Base-by-base conservation (phyloP, 2,888 invertebrate species). In the Cheilosia scutellata region DNA sequence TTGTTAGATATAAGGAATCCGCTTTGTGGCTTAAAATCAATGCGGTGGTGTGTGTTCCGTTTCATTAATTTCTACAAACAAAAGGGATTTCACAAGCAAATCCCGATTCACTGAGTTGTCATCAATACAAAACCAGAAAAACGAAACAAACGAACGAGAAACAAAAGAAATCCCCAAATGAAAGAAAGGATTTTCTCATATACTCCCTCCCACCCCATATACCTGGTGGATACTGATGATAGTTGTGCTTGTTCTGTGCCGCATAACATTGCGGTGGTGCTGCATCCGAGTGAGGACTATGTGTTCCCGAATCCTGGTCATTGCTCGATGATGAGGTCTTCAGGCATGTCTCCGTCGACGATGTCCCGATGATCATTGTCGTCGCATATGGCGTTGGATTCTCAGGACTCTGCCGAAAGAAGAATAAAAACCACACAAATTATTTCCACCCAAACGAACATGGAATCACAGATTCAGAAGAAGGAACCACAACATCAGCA, bases 341-440 rank as follows among this genome's bases (percentile, higher is more conserved):
- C 84, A 92, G 90, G 89, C 92, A 91, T 29, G 91, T 92, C 66
- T 92, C 93, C 13, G 90, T 91, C 5, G 93, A 93, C 5, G 92
- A 91, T 55, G 91, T 91, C 44, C 92, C 92, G 87, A 96, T 93
- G 47, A 96, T 93, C 92, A 95, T 96, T 11, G 96, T 96, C 0
- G 96, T 96, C 16, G 96, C 96, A 91, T 96, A 96, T 0, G 96
- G 96, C 2, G 95, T 95, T 0, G 95, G 95, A 90, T 95, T 94
- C 88, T 94, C 94, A 9, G 94, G 93, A 74, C 94, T 94, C 92
- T 92, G 77, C 53, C 27, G 20, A 31, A 47, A 42, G 16, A 55
- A 87, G 63, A 82, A 47, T 16, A 58, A 9, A 37, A 57, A n/a
- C 58, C 71, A 16, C 4, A 33, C 27, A 51, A 5, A 51, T 42